Evolutionary conservation across 2,113 vertebrate species (phyloP).

Genomic region (Aythya baeri): DNA sequence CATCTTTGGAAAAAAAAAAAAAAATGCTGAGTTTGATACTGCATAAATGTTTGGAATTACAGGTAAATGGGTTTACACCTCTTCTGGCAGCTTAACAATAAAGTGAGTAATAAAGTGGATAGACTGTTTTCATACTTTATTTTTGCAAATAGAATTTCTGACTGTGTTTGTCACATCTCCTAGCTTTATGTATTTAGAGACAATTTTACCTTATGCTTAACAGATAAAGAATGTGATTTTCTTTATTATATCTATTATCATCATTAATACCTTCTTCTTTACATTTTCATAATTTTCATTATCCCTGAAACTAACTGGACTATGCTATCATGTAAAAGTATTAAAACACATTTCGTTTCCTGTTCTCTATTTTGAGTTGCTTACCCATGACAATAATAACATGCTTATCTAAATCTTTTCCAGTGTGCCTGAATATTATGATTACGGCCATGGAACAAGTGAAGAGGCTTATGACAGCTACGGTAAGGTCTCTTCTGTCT

Average conservation of each 20-base stretch:
- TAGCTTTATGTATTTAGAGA: background rate
- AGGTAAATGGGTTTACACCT: background rate
- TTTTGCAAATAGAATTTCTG: conserved; percentile 1
- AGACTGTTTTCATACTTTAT: background rate
- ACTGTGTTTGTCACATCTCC: background rate
- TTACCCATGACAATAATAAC: conserved; percentile 35
- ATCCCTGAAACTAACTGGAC: background rate
- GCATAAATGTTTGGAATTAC: background rate
- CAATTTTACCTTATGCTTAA: conserved; percentile 1
- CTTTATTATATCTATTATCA: background rate
- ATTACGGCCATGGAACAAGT: conserved; percentile 89
- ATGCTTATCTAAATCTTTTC: conserved; percentile 75
- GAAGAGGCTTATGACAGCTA: conserved; percentile 95
- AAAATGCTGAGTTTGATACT: background rate
- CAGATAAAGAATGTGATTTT: background rate
- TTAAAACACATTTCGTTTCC: conserved; percentile 6
- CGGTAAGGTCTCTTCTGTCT: conserved; percentile 82
- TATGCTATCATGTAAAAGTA: background rate
- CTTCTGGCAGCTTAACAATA: background rate
- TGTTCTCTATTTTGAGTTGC: conserved; percentile 10
- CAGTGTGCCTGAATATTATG: conserved; percentile 95
- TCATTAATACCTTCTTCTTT: background rate
- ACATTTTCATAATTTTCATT: background rate
- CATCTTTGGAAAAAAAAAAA: background rate
- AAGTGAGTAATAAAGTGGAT: background rate